phyloP scores from a whole-genome alignment of 2,888 invertebrate genomes.

The Philaethria dido region DNA sequence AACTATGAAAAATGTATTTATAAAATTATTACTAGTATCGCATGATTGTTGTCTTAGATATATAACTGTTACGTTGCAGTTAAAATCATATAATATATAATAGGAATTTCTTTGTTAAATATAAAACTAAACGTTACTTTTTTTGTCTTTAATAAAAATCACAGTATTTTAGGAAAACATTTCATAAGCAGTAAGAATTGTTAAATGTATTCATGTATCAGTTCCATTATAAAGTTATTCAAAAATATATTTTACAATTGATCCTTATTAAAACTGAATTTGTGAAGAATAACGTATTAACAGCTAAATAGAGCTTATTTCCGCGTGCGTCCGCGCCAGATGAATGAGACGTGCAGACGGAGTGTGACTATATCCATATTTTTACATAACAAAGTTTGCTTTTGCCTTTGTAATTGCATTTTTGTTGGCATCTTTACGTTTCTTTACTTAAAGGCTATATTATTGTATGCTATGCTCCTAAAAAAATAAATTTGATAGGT shows the following conservation, averaged over 20 bases:
- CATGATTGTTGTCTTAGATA: no score
- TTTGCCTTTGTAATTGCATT: constrained; percentile 25
- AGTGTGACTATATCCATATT: constrained; percentile 31
- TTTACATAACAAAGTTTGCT: constrained; percentile 25
- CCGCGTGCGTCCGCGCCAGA: neutral
- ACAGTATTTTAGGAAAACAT: no score
- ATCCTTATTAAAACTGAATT: constrained; percentile 5
- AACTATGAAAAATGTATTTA: no score
- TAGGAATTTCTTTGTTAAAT: no score
- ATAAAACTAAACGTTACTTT: no score
- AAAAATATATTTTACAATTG: constrained; percentile 7
- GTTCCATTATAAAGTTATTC: neutral
- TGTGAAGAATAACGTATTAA: neutral
- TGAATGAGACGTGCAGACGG: constrained; percentile 23
- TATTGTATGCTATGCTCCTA: neutral
- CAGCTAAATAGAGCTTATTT: neutral
- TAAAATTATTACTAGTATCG: no score
- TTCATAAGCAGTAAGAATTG: neutral
- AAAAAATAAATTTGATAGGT: no score
- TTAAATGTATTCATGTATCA: neutral
- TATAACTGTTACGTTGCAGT: no score
- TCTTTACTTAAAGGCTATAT: neutral
- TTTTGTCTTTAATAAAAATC: neutral
- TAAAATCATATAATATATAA: no score
- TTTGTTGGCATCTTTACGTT: neutral